Percentiles rank a stretch among this genome's conserved stretches.
These are phyloP conservation scores for Troides aeacus DNA, from an alignment of 2,888 invertebrate genomes.

Conservation along the genomic window DNA sequence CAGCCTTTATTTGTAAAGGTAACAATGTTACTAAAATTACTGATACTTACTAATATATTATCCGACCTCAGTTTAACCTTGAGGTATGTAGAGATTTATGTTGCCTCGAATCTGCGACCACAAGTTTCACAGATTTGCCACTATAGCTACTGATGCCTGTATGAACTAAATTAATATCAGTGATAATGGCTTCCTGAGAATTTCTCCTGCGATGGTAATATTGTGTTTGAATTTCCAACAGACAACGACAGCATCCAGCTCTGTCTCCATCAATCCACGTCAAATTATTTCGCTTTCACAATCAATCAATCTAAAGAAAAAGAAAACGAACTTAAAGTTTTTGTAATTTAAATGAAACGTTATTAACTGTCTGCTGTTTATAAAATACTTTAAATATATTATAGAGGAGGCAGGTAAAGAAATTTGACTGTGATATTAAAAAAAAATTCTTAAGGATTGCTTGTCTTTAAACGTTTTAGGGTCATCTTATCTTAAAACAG, in stretches of 20 bases:
- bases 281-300: slow-evolving; percentile 20
- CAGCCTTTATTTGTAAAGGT: background rate
- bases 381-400: background rate
- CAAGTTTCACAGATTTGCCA: background rate
- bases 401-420: too few species aligned
- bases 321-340: slow-evolving; percentile 13
- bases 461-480: too few species aligned
- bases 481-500: too few species aligned
- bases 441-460: too few species aligned
- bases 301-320: slow-evolving; percentile 25
- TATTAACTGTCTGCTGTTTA: background rate
- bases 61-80: background rate
- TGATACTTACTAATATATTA: background rate
- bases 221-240: slow-evolving; percentile 3
- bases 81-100: background rate
- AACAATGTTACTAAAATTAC: background rate
- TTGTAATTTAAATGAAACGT: slow-evolving; percentile 1
- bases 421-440: background rate
- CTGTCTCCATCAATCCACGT: slow-evolving; percentile 22
- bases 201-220: background rate
- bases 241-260: slow-evolving; percentile 3
- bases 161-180: background rate
- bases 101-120: background rate
- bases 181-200: background rate
- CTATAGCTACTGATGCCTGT: background rate